A percentile compares a stretch with the other conserved stretches of the same genome.
These are phyloP conservation scores for Embiotoca jacksoni DNA, from an alignment of 2,113 vertebrate species.

Conservation along the genomic window DNA sequence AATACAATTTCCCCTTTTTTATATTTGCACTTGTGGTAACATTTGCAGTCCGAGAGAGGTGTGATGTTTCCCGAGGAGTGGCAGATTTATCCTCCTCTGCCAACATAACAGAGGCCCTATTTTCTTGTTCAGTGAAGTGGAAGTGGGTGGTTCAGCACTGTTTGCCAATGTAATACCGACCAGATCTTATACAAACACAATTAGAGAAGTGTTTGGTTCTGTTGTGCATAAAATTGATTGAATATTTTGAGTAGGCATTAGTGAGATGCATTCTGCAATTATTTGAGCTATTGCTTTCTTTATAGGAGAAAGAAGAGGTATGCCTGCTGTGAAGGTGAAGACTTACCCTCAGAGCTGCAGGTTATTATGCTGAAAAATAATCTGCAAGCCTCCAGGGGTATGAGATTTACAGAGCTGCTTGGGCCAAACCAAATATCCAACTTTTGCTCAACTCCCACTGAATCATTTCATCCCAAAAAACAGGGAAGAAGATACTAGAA, in stretches of 20 bases:
- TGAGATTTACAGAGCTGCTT: slow-evolving; percentile 54
- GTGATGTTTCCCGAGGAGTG: slow-evolving; percentile 63
- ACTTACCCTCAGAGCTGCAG: slow-evolving; percentile 36
- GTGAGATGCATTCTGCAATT: slow-evolving; percentile 38
- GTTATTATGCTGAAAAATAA: slow-evolving; percentile 59
- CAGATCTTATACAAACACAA: slow-evolving; percentile 74
- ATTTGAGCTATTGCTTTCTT: slow-evolving; percentile 42
- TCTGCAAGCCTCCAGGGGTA: slow-evolving; percentile 33
- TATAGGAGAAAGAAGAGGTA: slow-evolving; percentile 16
- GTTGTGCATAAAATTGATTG: slow-evolving; percentile 67
- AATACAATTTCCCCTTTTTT: slow-evolving; percentile 55
- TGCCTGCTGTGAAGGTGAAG: slow-evolving; percentile 42
- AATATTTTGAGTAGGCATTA: slow-evolving; percentile 50
- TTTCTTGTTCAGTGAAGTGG: slow-evolving; percentile 78
- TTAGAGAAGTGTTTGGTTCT: slow-evolving; percentile 66
- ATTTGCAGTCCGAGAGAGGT: slow-evolving; percentile 63
- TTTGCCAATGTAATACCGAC: slow-evolving; percentile 71
- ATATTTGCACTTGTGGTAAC: slow-evolving; percentile 53
- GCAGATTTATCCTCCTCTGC: slow-evolving; percentile 71
- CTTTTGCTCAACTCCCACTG: slow-evolving; percentile 48
- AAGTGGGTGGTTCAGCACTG: slow-evolving; percentile 67
- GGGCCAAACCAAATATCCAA: slow-evolving; percentile 55
- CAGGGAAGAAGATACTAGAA: not conserved
- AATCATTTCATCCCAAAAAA: slow-evolving; percentile 9
- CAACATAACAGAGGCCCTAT: slow-evolving; percentile 61